A percentile compares a stretch with the other conserved stretches of the same genome.
Conservation (phyloP, 2,888 invertebrate species). For the Acrobasis suavella region DNA sequence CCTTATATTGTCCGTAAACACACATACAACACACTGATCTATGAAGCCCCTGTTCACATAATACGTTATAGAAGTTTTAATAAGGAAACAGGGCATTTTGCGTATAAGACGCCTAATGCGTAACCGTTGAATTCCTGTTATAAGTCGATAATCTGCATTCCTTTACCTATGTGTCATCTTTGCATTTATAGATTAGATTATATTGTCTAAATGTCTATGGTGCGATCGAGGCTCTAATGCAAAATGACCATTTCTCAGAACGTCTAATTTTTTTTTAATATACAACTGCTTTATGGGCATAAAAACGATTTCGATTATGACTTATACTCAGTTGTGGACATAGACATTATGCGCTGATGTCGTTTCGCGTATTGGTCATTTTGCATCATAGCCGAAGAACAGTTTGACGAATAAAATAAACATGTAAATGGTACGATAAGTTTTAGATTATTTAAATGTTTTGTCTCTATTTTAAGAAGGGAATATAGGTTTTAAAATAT, state of each 20-base stretch:
- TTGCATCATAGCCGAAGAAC: not conserved
- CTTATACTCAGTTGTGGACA: not conserved
- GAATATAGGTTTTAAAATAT: not conserved
- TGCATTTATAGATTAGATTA: conserved; percentile 27
- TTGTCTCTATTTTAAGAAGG: not conserved
- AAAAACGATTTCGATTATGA: too few species aligned
- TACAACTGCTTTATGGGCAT: too few species aligned
- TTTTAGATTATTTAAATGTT: not conserved
- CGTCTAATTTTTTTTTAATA: not conserved
- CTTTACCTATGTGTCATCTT: conserved; percentile 29
- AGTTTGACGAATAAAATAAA: not conserved
- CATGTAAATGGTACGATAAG: not conserved
- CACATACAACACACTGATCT: too few species aligned
- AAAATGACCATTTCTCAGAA: conserved; percentile 3
- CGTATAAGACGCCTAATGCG: too few species aligned
- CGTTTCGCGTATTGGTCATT: not conserved
- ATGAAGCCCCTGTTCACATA: too few species aligned
- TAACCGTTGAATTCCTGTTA: too few species aligned
- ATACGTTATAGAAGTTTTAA: too few species aligned
- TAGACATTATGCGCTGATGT: not conserved
- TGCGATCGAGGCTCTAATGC: not conserved
- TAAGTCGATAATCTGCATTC: conserved; percentile 2
- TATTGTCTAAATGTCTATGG: not conserved
- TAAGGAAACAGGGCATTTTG: too few species aligned
- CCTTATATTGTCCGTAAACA: too few species aligned